Evolutionary conservation across 2,888 invertebrate species (phyloP), one percentile per base, ranked within the genome.

Genomic region (Hecatera dysodea): DNA sequence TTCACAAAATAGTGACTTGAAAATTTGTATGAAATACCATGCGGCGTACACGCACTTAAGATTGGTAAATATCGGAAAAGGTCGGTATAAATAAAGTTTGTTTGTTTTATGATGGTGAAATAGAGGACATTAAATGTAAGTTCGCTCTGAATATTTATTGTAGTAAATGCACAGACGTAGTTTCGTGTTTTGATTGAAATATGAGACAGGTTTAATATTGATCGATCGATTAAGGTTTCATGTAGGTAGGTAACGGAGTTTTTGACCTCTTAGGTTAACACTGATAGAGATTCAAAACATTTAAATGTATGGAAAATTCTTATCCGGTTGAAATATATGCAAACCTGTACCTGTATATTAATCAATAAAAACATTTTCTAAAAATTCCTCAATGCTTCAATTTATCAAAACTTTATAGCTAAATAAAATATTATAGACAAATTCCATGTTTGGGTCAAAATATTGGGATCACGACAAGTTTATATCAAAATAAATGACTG

Each of bases 401-500:
- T 67, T 62, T 50, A 50, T 50, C 29, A 67, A 53, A 62, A 27
- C 0, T 33, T 36, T 64, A 62, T 36, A 5, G 7, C 1, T 17
- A 27, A 22, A 39, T 57, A 3, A 59, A 67, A 74, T 29, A 73
- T 55, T 7, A 50, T 17, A 39, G 15, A 44, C 2, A 55, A 39
- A 22, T 56, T 69, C 55, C 52, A 59, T 27, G 39, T n/a, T 62
- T 4, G 12, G 17, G 53, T 55, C 46, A 67, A 75, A 71, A 57
- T 64, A 69, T 69, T 66, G 46, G 15, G 61, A 46, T 46, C 29
- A 50, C 15, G 39, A 64, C 22, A 61, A 57, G 48, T 71, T 62
- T 55, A 52, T 65, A 57, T 39, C 15, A 24, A 71, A 75, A 78
- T 68, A 53, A 75, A 78, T 67, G 22, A 67, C 64, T 70, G 53